Base-by-base conservation (phyloP, 2,797 vertebrate species). In the Falco biarmicus region DNA sequence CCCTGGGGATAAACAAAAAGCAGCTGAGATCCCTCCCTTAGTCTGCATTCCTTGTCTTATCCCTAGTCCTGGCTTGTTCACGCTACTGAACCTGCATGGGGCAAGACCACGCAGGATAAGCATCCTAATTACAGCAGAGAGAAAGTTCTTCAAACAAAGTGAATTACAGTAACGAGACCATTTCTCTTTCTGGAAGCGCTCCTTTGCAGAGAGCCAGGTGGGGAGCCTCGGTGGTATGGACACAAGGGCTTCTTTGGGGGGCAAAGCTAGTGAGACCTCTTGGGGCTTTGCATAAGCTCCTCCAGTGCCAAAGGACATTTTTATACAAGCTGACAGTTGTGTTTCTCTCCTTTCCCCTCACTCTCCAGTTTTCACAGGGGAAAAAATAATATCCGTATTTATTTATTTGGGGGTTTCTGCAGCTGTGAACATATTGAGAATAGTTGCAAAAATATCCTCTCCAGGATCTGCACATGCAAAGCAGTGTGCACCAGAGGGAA, bases 1-100 rank as follows among this genome's bases (percentile, higher is more conserved):
- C 41, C 39, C 48, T 53, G 54, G 28, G 45, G 60, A 28, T 24
- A 50, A 70, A 57, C 8, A 51, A 66, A 75, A 73, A 13, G 9
- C 77, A 84, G 56, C 56, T 82, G 83, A 71, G 61, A 70, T 94
- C 60, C 19, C 28, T 82, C 32, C 50, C 13, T 19, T 5, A 54
- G 48, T 24, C 65, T 84, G 50, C 85, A 90, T 91, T 95, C 84
- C 66, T 87, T 50, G 34, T 47, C 34, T 76, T 53, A 22, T 17
- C 41, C 66, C 60, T 26, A 45, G 74, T 34, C 81, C 43, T 70
- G 81, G 81, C 95, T 93, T 92, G 88, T 31, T 95, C 31, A 29
- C 0, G 0, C 50, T 39, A 6, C 48, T 5, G 1, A 87, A 61
- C 47, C 81, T 64, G 28, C 39, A n/a, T 0, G 0, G 60, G 74